Evolutionary conservation across 2,797 vertebrate species (phyloP), one percentile per base, ranked within the genome.

Genomic region (Liparis tanakae): DNA sequence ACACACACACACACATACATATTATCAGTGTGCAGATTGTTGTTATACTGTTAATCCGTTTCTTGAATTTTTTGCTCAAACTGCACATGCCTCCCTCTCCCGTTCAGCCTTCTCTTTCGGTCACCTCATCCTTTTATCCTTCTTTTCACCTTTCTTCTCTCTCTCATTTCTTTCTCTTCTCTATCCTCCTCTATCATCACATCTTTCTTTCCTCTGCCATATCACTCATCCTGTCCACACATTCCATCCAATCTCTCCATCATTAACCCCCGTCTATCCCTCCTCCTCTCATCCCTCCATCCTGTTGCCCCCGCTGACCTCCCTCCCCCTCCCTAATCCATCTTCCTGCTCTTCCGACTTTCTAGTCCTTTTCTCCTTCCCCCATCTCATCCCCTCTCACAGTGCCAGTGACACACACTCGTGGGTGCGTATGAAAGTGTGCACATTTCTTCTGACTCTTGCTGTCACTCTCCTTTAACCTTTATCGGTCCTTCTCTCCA

Each of bases 341-440:
- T 90, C 86, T 83, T 78, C 53, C 69, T 70, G 70, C 74, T 78
- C 83, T 76, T 67, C 77, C 86, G 78, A 83, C 88, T 89, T 80
- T 71, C 17, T 18, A 55, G 79, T 86, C 80, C 75, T 76, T 79
- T 77, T 78, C 63, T 79, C 61, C 80, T 82, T 83, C 70, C 48
- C 78, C 10, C 63, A 68, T 83, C 78, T 85, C 84, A 61, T 88
- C 83, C 69, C 70, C 76, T 70, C 74, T 86, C 82, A 62, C 83
- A 76, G 64, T 83, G 74, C 77, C 72, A 69, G 13, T 30, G 71
- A 78, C 54, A 74, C 62, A 34, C 50, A 53, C 61, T 63, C 15
- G 55, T 15, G 34, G 44, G 56, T 33, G 56, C 34, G 14, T 39
- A 3, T 30, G 6, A n/a, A 71, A 48, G 15, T 20, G 8, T 39